Conservation (phyloP, 2,797 vertebrate species). For the Basileuterus tristriatus region DNA sequence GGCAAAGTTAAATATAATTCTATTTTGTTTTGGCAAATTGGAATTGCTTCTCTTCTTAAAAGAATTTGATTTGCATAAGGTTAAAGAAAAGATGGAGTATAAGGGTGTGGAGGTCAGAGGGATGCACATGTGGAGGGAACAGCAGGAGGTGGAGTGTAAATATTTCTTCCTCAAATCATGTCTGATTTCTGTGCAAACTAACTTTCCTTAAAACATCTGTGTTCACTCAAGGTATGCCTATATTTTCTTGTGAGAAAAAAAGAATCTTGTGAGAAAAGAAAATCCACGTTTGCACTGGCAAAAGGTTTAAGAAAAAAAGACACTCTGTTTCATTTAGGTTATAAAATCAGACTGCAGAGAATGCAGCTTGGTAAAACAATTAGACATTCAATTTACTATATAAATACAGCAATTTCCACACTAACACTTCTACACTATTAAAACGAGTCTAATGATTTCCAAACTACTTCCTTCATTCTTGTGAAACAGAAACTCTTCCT, state of each 20-base stretch:
- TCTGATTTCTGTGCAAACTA: constrained; percentile 31
- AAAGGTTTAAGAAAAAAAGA: not conserved
- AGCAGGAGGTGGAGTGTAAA: constrained; percentile 35
- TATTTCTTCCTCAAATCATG: constrained; percentile 46
- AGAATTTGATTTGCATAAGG: constrained; percentile 5
- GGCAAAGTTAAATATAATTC: not conserved
- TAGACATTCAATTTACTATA: constrained; percentile 23
- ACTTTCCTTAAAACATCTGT: constrained; percentile 58
- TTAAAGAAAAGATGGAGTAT: not conserved
- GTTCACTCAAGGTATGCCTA: constrained; percentile 54
- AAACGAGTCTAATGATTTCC: not conserved
- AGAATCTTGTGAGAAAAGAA: constrained; percentile 38
- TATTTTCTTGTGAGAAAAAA: constrained; percentile 43
- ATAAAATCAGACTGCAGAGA: constrained; percentile 21
- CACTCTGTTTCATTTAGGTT: not conserved
- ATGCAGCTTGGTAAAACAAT: not conserved
- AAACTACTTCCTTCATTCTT: not conserved
- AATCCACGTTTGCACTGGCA: not conserved
- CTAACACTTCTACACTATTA: not conserved
- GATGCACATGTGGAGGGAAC: constrained; percentile 31
- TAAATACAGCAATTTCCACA: constrained; percentile 23
- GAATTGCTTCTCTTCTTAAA: constrained; percentile 8
- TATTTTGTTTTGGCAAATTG: not conserved
- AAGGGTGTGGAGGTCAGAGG: not conserved
- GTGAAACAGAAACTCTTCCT: not conserved